phyloP scores from a whole-genome alignment of 2,797 vertebrate genomes.

The Pangasius krempfi region DNA sequence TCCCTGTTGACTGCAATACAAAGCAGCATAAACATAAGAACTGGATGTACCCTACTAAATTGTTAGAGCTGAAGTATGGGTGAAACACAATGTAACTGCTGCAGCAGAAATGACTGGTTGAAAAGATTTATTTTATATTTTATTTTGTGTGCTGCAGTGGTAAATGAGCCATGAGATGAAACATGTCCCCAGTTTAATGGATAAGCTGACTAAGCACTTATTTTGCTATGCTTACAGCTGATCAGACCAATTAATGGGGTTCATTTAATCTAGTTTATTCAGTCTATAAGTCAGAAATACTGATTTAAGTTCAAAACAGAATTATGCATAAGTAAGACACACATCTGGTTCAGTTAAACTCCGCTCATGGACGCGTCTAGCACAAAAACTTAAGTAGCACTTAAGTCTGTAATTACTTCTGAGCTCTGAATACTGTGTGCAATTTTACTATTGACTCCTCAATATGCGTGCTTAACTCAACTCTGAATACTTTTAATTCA shows the following conservation, averaged over 20 bases:
- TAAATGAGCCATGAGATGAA: constrained; percentile 19
- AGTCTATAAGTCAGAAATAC: not conserved
- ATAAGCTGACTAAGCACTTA: not conserved
- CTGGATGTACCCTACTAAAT: not conserved
- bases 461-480: not conserved
- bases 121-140: constrained; percentile 3
- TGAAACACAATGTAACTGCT: not conserved
- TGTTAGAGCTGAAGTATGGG: not conserved
- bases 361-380: too few species aligned
- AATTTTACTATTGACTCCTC: not conserved
- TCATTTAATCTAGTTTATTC: not conserved
- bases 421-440: not conserved
- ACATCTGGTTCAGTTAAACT: not conserved
- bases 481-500: not conserved
- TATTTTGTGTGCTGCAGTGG: not conserved
- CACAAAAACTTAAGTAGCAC: not conserved
- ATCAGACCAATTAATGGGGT: not conserved
- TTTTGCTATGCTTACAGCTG: not conserved
- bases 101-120: not conserved
- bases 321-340: not conserved
- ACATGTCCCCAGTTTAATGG: not conserved
- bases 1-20: not conserved
- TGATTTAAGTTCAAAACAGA: not conserved
- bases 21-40: not conserved
- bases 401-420: not conserved